Base-by-base conservation (phyloP, 2,113 vertebrate species). In the Otus sunia region DNA sequence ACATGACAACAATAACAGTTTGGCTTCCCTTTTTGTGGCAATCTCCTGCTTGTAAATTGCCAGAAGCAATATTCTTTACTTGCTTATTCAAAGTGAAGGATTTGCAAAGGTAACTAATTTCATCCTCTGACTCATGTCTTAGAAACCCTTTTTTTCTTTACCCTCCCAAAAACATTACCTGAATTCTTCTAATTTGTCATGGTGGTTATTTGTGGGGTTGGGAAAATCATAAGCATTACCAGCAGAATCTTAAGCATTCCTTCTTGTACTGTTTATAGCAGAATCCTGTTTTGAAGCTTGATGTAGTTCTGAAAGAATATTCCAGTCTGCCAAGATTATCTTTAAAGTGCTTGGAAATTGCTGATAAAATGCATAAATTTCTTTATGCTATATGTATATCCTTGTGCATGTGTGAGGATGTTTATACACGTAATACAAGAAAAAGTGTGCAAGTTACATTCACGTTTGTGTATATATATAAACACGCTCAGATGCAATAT, bases 101-200 rank as follows among this genome's bases (percentile, higher is more conserved):
- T 96, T 91, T 97, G 84, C 64, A 92, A 85, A 97, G 81, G 75
- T 95, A 96, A 75, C 47, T 92, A 79, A 96, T 95, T 97, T 94
- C 90, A 92, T 67, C 86, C 89, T 94, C 59, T 94, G 86, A 84
- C 94, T 97, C 85, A 80, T 69, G 89, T 80, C 47, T 95, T 85
- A 94, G 68, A 96, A 96, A 90, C 84, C 34, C 6, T 74, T 62
- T 95, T 91, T 90, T 26, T 89, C 37, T 85, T 49, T 77, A 26
- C 36, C 71, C 36, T 81, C 94, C 93, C 77, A 92, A 82, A 97
- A 96, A 69, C 2, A 1, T 82, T 91, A 93, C 83, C 50, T 80
- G 86, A 93, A 67, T 95, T 92, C 47, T 91, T 95, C 47, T 87
- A 32, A 94, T 97, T 96, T 73, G 41, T 91, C 87, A 86, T 80